A percentile compares a stretch with the other conserved stretches of the same genome.
phyloP scores from a whole-genome alignment of 1,140 invertebrate species.

The Propsilocerus akamusi region DNA sequence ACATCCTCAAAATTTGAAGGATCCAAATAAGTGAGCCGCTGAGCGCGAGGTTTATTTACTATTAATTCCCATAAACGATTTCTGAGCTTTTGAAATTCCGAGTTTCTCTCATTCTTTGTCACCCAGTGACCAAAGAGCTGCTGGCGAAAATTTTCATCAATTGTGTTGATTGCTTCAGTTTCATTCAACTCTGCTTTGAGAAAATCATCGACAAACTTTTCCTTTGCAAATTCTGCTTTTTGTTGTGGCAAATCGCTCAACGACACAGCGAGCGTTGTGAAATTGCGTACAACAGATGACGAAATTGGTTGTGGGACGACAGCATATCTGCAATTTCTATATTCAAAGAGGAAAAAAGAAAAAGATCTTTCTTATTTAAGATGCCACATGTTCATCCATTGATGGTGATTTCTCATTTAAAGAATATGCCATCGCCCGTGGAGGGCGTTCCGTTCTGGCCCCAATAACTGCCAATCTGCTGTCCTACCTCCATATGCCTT shows the following conservation, averaged over 20 bases:
- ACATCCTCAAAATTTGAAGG: conserved; percentile 14
- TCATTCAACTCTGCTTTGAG: conserved; percentile 10
- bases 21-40: conserved; percentile 13
- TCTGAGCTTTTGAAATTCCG: conserved; percentile 16
- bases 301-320: conserved; percentile 8
- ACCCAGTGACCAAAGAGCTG: conserved; percentile 23
- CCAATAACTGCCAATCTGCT: too few species aligned
- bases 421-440: too few species aligned
- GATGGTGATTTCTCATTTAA: too few species aligned
- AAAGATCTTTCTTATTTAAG: too few species aligned
- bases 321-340: conserved; percentile 12
- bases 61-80: conserved; percentile 14
- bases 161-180: conserved; percentile 12
- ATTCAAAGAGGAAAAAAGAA: too few species aligned
- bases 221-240: conserved; percentile 14
- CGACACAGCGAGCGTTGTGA: conserved; percentile 18
- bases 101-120: conserved; percentile 13
- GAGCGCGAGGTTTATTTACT: conserved; percentile 12
- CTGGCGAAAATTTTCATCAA: conserved; percentile 18
- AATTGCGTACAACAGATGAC: conserved; percentile 17
- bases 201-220: conserved; percentile 16
- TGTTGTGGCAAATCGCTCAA: conserved; percentile 13
- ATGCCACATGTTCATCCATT: too few species aligned
- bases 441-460: too few species aligned
- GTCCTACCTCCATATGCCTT: too few species aligned